Base-by-base conservation (phyloP, 1,140 invertebrate genomes). In the Scaptodrosophila lebanonensis region DNA sequence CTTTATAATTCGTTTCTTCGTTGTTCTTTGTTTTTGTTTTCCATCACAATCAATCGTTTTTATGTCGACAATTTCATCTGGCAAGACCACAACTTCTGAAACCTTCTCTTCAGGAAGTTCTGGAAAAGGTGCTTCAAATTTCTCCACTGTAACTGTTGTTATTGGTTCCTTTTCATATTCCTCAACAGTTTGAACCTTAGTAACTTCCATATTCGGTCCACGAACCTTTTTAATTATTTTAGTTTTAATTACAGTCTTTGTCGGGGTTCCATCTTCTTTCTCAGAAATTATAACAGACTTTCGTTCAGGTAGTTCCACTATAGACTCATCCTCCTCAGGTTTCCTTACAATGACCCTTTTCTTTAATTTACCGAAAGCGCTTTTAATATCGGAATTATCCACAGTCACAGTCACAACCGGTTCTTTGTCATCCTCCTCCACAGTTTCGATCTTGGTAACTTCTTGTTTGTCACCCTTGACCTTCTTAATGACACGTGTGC, bases 201-300 rank as follows among this genome's bases (percentile, higher is more conserved):
- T 88, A 1, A 88, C 75, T 57, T 88, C 77, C 76, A 88, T 83
- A 59, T 88, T 86, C 0, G 82, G 44, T 1, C 84, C 87, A 11
- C 73, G 79, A 12, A 85, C 76, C 53, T 86, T 87, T 45, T 85
- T 87, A 11, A 87, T 88, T 9, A 87, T 82, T 40, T 86, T 86
- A 3, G 88, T 88, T 6, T 88, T 86, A 3, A 86, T 86, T 54
- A 89, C 88, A 2, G 87, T 85, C 38, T 88, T 88, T 2, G 60
- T 84, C 1, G 77, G 76, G 40, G 82, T 88, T 0, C 87, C 87
- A 52, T 87, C 75, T 27, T 83, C 79, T 6, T 72, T 82, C 51
- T 85, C 63, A 0, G 87, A 87, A 3, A 86, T 22, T 38, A 86
- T 68, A 20, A 86, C 43, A 15, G 84, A 72, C 40, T 83, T 83